Base-by-base conservation (phyloP, 2,797 vertebrate species). In the Peromyscus attwateri region DNA sequence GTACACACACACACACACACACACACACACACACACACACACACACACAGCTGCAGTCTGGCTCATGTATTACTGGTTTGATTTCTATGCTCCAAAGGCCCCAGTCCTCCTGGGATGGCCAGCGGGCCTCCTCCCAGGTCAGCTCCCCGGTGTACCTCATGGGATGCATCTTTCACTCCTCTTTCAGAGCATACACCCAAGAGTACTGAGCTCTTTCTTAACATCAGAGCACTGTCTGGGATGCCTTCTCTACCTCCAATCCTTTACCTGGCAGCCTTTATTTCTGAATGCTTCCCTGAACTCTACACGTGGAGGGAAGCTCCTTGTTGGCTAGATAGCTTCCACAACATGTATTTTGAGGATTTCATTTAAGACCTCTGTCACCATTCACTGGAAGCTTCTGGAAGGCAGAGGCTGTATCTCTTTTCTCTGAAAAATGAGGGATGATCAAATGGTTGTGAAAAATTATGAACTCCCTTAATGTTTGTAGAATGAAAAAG, bases 251-350 rank as follows among this genome's bases (percentile, higher is more conserved):
- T 64, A 43, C 29, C 55, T 40, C 6, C 1, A 19, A 11, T 13
- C 31, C n/a, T 92, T 68, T 43, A n/a, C 34, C 21, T 37, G 29
- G 83, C 13, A 79, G 89, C 81, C 43, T 64, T 96, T 40, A n/a
- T 57, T 92, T 91, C 62, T 75, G 49, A 95, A 89, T 49, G 1
- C 55, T 91, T 96, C 57, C 60, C 40, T 57, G 68, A 80, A 81
- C 75, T 91, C 46, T 37, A 0, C 21, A 31, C 2, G 1, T n/a
- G 4, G 21, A 92, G 37, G 16, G 19, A 82, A 92, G 43, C 12
- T 71, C 27, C 27, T 82, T 40, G 46, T 19, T 75, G 89, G 17
- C 13, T n/a, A 84, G n/a, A 87, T 31, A 87, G n/a, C 87, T n/a
- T 31, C n/a, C 34, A 71, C 37, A 92, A 52, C 71, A 71, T 16